A percentile compares a stretch with the other conserved stretches of the same genome.
Evolutionary conservation across 2,113 vertebrate species (phyloP).

Genomic region (Oreamnos americanus): DNA sequence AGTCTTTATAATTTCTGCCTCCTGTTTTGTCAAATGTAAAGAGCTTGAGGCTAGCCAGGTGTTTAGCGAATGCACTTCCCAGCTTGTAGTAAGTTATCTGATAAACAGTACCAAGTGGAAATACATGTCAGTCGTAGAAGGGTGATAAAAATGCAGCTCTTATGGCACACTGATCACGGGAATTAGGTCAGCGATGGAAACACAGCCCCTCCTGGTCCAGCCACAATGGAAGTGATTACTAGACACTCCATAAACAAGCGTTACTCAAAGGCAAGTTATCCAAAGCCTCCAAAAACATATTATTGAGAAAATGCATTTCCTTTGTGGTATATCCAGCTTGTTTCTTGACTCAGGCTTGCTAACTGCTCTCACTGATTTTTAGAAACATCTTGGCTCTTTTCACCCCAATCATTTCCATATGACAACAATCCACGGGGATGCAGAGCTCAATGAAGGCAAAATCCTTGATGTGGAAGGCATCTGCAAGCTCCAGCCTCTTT

Average conservation of each 20-base stretch:
- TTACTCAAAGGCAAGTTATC: background rate
- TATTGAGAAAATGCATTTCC: background rate
- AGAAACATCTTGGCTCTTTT: constrained; percentile 15
- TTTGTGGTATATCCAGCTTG: background rate
- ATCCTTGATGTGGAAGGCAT: background rate
- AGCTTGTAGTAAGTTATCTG: background rate
- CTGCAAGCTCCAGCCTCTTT: background rate
- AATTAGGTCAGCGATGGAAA: background rate
- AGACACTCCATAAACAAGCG: background rate
- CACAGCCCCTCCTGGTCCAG: background rate
- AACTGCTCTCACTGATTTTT: background rate
- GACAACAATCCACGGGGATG: background rate
- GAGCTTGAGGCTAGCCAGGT: constrained; percentile 33
- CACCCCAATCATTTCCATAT: background rate
- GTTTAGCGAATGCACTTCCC: background rate
- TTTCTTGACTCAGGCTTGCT: background rate
- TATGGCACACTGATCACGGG: fast-evolving
- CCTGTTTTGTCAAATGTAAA: background rate
- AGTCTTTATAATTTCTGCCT: background rate
- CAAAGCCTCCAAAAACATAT: background rate
- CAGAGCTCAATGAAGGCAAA: background rate
- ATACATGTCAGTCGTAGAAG: background rate
- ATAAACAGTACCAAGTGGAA: background rate
- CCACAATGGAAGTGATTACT: background rate
- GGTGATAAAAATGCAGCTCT: background rate